Conservation (phyloP, 2,113 vertebrate species). For the Hystrix cristata region DNA sequence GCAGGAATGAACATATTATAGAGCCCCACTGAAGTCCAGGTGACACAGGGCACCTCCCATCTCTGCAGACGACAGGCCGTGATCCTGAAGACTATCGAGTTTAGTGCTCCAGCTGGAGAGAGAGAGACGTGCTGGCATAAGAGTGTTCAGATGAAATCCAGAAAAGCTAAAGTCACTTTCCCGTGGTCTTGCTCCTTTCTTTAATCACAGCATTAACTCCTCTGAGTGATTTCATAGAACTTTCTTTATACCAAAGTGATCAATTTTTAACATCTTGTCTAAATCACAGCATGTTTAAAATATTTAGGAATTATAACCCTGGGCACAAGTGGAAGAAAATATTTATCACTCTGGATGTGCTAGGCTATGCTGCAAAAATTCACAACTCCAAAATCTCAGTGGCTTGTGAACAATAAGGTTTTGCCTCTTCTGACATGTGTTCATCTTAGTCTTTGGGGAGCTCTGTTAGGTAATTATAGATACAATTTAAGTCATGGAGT, state of each 20-base stretch:
- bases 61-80: constrained; percentile 67
- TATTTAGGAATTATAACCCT: not conserved
- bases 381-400: not conserved
- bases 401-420: not conserved
- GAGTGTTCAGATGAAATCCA: constrained; percentile 16
- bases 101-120: constrained; percentile 47
- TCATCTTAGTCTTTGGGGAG: accelerated
- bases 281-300: constrained; percentile 7
- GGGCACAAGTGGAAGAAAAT: not conserved
- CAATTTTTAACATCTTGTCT: not conserved
- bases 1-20: constrained; percentile 71
- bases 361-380: not conserved
- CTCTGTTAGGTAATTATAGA: not conserved
- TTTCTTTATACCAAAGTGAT: not conserved
- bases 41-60: constrained; percentile 67
- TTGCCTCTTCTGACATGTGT: not conserved
- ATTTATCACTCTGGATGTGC: not conserved
- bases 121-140: not conserved
- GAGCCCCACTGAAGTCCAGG: constrained; percentile 37
- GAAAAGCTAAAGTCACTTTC: constrained; percentile 7
- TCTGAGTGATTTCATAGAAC: constrained; percentile 52
- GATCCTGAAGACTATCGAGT: constrained; percentile 7
- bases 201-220: not conserved
- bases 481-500: not conserved
- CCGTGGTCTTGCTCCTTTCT: not conserved